Conservation (phyloP, 1,140 invertebrate genomes). For the Rhopalosiphum padi region DNA sequence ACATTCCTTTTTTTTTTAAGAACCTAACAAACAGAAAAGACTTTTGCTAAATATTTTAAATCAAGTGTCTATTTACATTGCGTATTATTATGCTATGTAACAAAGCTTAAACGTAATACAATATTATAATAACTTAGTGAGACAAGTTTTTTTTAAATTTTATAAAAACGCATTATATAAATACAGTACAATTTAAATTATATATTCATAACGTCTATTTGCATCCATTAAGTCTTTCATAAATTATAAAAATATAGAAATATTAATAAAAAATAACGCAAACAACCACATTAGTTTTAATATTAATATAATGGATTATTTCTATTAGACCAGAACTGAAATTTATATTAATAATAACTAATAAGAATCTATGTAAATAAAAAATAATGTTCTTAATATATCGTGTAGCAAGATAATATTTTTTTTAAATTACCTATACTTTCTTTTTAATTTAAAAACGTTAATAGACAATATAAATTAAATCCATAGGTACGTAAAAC, state of each 20-base stretch:
- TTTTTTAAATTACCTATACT: no score
- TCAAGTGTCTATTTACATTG: background rate
- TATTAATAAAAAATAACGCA: background rate
- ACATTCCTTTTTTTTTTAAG: background rate
- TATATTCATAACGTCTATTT: slow-evolving; percentile 30
- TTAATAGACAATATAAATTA: no score
- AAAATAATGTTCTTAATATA: background rate
- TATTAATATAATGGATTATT: slow-evolving; percentile 22
- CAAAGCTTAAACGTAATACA: background rate
- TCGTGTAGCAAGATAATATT: background rate
- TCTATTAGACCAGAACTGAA: background rate
- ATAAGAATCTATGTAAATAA: background rate
- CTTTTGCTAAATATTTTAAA: background rate
- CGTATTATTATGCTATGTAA: background rate
- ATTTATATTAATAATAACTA: background rate
- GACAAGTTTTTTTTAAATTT: background rate
- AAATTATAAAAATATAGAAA: background rate
- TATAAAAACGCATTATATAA: background rate
- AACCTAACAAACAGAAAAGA: background rate
- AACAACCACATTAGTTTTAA: background rate
- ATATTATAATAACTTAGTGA: background rate
- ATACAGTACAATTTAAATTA: background rate
- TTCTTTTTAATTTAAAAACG: no score
- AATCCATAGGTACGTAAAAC: no score
- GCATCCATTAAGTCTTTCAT: background rate